These are phyloP conservation scores for Urocyon cinereoargenteus DNA, from an alignment of 2,797 vertebrate species.

Conservation along the genomic window DNA sequence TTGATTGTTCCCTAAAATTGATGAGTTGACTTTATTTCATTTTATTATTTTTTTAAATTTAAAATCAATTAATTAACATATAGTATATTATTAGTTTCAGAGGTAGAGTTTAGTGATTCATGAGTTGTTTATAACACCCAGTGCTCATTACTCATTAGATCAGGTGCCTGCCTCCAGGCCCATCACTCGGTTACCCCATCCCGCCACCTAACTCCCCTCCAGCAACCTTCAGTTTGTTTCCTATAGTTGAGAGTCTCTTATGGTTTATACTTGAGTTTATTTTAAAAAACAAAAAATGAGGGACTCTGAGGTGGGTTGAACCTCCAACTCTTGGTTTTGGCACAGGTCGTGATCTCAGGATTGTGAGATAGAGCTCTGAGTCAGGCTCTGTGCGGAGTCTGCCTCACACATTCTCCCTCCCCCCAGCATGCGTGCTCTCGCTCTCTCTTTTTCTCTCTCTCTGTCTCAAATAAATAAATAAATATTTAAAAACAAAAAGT, in stretches of 20 bases:
- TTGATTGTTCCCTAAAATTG: constrained; percentile 36
- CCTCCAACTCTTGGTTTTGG: background rate
- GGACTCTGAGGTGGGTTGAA: background rate
- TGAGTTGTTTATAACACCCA: background rate
- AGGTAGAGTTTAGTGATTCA: background rate
- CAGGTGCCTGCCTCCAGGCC: background rate
- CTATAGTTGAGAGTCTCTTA: background rate
- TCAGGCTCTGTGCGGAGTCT: background rate
- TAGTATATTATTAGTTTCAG: background rate
- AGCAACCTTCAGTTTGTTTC: background rate
- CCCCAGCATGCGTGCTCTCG: too few relatives aligned
- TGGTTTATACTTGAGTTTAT: background rate
- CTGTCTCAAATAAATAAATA: background rate
- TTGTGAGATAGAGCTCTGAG: background rate
- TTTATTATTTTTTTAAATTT: background rate
- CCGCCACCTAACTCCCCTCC: background rate
- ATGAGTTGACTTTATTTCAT: constrained; percentile 30
- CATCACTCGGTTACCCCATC: background rate
- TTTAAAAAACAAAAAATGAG: background rate
- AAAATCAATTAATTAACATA: background rate
- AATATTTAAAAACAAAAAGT: background rate
- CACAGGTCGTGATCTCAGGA: background rate
- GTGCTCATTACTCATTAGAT: background rate
- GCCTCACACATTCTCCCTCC: background rate
- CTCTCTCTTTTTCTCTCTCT: background rate